Base-by-base conservation (phyloP, 64 coral and sea anemone genomes). In the Dendrophyllia cribrosa region DNA sequence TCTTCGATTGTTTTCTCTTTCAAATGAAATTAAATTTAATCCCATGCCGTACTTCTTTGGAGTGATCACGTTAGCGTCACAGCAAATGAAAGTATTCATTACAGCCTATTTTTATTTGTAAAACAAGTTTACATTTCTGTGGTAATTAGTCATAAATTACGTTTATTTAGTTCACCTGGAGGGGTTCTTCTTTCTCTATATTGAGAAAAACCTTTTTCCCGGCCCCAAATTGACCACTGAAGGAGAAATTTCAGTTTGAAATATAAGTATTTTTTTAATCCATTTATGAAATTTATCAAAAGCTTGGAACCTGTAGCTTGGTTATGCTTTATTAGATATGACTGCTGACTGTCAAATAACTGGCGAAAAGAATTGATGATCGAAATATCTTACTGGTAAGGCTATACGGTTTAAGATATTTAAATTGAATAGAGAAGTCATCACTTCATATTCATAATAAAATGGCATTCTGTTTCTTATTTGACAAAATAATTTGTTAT, bases 281-380 rank as follows among this genome's bases (percentile, higher is more conserved):
- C 1, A 20, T 64, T 64, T 64, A 19, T 64, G 14, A 15, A 34
- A 64, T 64, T 64, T 64, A 20, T 64, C 61, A 17, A 4, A 5
- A 20, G 61, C 13, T 14, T 20, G 5, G 19, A 20, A 64, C 12
- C 15, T 19, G 61, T 64, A 19, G 13, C 17, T 74, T 17, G 43
- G 71, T 47, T 72, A 44, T 72, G 70, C 70, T 77, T 77, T 77
- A 77, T 77, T 77, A 77, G 51, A 49, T 77, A 77, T 58, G 49
- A 77, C 50, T 56, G n/a, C 21, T 20, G 56, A 49, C 74, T 76
- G 74, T 76, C 19, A 58, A 56, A 78, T 59, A 58, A 58, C 17
- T 58, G 17, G 74, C 52, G 20, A 25, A 60, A 79, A 59, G 52
- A 44, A 26, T 59, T 79, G 55, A 59, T 79, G 14, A 43, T 10